Conservation (phyloP, 2,797 vertebrate genomes). For the Sebastes goodei region DNA sequence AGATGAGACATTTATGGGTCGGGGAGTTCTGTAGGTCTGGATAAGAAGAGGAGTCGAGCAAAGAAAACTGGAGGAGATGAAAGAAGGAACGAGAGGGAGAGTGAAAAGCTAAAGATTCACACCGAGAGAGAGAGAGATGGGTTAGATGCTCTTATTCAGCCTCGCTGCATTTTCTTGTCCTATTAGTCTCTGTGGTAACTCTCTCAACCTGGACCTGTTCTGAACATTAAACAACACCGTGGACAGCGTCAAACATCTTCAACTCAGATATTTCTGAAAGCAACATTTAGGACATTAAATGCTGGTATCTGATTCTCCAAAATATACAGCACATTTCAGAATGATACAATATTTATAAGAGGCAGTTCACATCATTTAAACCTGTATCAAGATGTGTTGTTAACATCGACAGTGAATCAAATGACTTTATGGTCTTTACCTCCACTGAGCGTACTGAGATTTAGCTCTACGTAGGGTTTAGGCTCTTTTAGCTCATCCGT, state of each 20-base stretch:
- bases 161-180: background rate
- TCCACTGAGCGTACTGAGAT: background rate
- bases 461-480: background rate
- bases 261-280: background rate
- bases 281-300: background rate
- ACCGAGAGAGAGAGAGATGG: background rate
- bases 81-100: background rate
- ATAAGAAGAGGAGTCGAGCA: background rate
- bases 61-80: background rate
- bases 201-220: slow-evolving; percentile 11
- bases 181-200: slow-evolving; percentile 21
- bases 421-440: background rate
- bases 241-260: background rate
- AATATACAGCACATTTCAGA: background rate
- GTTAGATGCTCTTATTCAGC: slow-evolving; percentile 7
- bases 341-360: background rate
- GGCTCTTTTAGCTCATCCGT: background rate
- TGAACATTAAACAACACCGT: slow-evolving; percentile 28
- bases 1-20: background rate
- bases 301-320: background rate
- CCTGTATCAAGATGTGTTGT: background rate
- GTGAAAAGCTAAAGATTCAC: background rate
- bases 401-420: background rate
- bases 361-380: background rate
- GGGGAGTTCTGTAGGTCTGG: background rate